phyloP scores from a whole-genome alignment of 2,797 vertebrate species.

The Ambastaia sidthimunki region DNA sequence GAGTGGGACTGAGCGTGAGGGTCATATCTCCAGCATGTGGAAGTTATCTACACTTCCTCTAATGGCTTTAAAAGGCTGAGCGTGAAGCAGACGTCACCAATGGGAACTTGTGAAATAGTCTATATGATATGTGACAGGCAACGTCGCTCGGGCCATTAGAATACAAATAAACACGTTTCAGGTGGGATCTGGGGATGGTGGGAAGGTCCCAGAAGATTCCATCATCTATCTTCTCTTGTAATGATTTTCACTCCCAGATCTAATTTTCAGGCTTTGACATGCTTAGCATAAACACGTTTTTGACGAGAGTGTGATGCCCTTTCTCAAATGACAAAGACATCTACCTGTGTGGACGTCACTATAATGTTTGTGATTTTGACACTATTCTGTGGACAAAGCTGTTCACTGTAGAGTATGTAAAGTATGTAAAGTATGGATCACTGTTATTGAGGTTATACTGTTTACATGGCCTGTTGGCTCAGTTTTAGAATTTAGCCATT shows the following conservation, averaged over 20 bases:
- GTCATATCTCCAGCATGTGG: not conserved
- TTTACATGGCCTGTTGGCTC: not conserved
- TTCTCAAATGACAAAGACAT: slow-evolving; percentile 27
- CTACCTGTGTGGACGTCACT: slow-evolving; percentile 22
- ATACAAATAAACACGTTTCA: slow-evolving; percentile 50
- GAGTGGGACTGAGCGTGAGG: not conserved
- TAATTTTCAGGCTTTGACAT: slow-evolving; percentile 23
- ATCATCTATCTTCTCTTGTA: slow-evolving; percentile 2
- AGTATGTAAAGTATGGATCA: not conserved
- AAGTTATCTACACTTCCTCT: slow-evolving; percentile 17
- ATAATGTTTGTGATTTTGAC: slow-evolving; percentile 1
- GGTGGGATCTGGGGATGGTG: not conserved
- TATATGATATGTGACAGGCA: slow-evolving; percentile 33
- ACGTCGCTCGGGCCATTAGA: slow-evolving; percentile 15
- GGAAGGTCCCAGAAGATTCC: slow-evolving; percentile 17
- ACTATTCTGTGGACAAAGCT: not conserved
- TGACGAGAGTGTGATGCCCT: slow-evolving; percentile 11
- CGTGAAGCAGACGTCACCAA: slow-evolving; percentile 9
- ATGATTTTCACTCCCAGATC: slow-evolving; percentile 28
- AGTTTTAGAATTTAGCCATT: no score
- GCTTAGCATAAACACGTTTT: not conserved
- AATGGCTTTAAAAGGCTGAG: slow-evolving; percentile 31
- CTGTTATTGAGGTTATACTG: not conserved
- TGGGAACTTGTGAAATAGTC: not conserved
- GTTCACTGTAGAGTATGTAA: not conserved